These are phyloP conservation scores for Peromyscus nudipes DNA, from an alignment of 2,797 vertebrate genomes.

Conservation along the genomic window DNA sequence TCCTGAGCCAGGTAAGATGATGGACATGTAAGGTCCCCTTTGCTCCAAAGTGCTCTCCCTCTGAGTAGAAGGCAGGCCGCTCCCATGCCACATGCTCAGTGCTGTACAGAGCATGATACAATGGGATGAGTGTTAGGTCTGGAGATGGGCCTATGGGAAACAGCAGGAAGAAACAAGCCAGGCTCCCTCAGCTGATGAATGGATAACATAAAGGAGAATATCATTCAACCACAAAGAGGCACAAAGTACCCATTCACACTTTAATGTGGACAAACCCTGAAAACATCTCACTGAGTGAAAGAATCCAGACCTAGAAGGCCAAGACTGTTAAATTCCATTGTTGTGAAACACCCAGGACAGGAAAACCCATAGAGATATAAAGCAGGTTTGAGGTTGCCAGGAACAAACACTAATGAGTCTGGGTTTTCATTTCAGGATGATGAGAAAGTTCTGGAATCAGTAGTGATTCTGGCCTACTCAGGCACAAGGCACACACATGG, in stretches of 20 bases:
- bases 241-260: too few relatives aligned
- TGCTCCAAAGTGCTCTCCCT: neutral
- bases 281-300: neutral
- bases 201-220: neutral
- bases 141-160: neutral
- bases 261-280: neutral
- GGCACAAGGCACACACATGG: neutral
- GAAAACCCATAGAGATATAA: neutral
- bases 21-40: neutral
- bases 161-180: neutral
- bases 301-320: neutral
- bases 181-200: neutral
- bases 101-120: neutral
- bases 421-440: neutral
- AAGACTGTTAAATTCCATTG: neutral
- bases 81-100: fast-evolving
- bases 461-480: neutral
- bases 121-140: neutral
- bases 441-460: neutral
- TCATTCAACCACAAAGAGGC: neutral
- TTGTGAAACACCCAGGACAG: neutral
- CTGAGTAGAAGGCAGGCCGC: neutral
- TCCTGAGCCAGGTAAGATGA: neutral
- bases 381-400: neutral
- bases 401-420: neutral